phyloP scores from a whole-genome alignment of 2,113 vertebrate genomes.

The Oncorhynchus nerka region DNA sequence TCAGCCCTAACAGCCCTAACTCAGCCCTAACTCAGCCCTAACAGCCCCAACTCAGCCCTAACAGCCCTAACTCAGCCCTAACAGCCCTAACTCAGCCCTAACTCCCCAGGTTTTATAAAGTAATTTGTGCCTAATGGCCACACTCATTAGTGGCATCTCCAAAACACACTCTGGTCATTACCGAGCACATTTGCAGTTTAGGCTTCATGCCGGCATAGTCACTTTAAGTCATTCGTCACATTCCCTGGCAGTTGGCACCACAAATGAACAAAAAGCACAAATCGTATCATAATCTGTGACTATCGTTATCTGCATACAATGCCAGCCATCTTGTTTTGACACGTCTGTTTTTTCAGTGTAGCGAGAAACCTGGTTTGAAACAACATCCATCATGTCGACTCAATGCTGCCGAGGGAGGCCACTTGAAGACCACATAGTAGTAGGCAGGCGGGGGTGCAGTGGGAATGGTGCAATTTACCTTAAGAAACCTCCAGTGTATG shows the following conservation, averaged over 20 bases:
- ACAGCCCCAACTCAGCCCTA: too few species aligned
- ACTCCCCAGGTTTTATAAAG: conserved; percentile 64
- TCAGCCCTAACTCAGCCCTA: too few species aligned
- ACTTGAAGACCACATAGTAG: conserved; percentile 37
- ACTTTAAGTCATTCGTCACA: conserved; percentile 64
- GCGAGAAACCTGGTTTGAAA: conserved; percentile 48
- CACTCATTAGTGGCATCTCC: conserved; percentile 71
- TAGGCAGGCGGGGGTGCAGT: conserved; percentile 1
- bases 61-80: conserved; percentile 15
- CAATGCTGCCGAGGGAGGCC: conserved; percentile 33
- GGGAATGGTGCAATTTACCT: conserved; percentile 46
- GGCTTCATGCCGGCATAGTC: conserved; percentile 53
- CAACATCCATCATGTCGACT: conserved; percentile 61
- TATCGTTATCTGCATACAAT: conserved; percentile 56
- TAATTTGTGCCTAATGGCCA: conserved; percentile 71
- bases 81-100: conserved; percentile 35
- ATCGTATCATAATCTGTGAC: conserved; percentile 66
- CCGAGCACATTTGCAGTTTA: conserved; percentile 60
- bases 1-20: too few species aligned
- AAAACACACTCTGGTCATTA: conserved; percentile 69
- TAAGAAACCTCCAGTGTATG: conserved; percentile 21
- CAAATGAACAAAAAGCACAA: conserved; percentile 50
- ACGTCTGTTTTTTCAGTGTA: conserved; percentile 50
- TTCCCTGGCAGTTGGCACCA: conserved; percentile 54
- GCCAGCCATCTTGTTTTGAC: conserved; percentile 52